Conservation (phyloP, 2,888 invertebrate genomes). For the Clunio marinus region DNA sequence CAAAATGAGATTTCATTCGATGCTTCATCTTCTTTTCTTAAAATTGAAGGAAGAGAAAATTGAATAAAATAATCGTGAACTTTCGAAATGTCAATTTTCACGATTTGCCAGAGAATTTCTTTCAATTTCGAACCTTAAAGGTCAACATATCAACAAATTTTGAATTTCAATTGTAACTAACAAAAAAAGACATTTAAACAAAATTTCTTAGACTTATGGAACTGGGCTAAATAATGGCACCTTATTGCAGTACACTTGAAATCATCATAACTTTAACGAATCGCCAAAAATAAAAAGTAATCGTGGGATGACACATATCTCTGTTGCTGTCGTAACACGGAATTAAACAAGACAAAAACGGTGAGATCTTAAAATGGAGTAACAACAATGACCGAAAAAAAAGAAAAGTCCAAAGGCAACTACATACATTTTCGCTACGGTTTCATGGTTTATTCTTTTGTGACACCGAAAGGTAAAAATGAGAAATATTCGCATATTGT, state of each 20-base stretch:
- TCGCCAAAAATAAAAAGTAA: background rate
- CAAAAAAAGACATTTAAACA: background rate
- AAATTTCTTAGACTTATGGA: too few species aligned
- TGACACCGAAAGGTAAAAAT: background rate
- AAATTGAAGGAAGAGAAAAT: constrained; percentile 22
- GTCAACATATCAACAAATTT: constrained; percentile 20
- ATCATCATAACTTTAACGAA: constrained; percentile 19
- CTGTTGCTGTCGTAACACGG: background rate
- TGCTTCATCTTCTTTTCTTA: background rate
- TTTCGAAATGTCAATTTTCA: constrained; percentile 34
- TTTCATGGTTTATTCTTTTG: constrained; percentile 16
- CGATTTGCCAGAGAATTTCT: background rate
- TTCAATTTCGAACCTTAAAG: constrained; percentile 15
- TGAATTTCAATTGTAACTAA: background rate
- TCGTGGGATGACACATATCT: constrained; percentile 23
- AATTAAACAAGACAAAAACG: background rate
- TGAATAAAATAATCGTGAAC: constrained; percentile 30
- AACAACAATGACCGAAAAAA: background rate
- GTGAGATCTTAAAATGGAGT: background rate
- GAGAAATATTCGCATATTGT: constrained; percentile 25
- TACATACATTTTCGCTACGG: constrained; percentile 20
- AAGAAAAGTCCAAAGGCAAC: constrained; percentile 25
- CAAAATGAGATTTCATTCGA: constrained; percentile 19
- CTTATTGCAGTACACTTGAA: too few species aligned
- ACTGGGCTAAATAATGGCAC: too few species aligned